phyloP scores from a whole-genome alignment of 2,888 invertebrate genomes.

The Ariolimax columbianus region DNA sequence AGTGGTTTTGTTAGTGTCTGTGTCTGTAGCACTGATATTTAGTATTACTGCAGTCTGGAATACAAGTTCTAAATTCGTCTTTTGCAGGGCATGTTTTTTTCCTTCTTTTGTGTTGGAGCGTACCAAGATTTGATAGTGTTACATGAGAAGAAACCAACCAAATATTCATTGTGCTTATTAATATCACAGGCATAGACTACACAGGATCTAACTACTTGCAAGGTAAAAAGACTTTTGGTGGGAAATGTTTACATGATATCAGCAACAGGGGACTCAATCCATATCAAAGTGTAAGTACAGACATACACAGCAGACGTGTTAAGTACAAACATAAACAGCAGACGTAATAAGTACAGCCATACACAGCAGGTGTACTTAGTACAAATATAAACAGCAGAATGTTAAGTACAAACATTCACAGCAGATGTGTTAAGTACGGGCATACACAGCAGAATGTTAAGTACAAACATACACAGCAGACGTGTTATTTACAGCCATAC shows the following conservation, averaged over 20 bases:
- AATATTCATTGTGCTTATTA: not conserved
- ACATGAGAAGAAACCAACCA: not conserved
- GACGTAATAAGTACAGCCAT: constrained; percentile 48
- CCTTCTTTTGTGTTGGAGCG: no score
- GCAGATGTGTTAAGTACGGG: no score
- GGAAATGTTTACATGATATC: constrained; percentile 66
- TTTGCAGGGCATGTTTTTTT: no score
- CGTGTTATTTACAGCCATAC: no score
- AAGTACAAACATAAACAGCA: no score
- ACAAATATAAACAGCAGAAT: no score
- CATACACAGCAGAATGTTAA: no score
- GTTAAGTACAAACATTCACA: constrained; percentile 37
- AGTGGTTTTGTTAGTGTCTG: no score
- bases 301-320: not conserved
- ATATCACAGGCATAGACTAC: constrained; percentile 68
- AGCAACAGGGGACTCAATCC: constrained; percentile 61
- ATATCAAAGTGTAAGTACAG: constrained; percentile 65
- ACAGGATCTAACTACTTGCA: constrained; percentile 71
- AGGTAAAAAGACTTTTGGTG: constrained; percentile 66
- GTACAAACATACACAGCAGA: not conserved
- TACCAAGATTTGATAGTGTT: no score
- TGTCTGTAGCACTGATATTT: no score
- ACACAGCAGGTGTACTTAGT: not conserved
- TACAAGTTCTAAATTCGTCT: no score
- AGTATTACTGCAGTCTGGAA: no score